A percentile compares a stretch with the other conserved stretches of the same genome.
These are phyloP conservation scores for Drosophila tropicalis DNA, from an alignment of 1,140 invertebrate genomes.

Conservation along the genomic window DNA sequence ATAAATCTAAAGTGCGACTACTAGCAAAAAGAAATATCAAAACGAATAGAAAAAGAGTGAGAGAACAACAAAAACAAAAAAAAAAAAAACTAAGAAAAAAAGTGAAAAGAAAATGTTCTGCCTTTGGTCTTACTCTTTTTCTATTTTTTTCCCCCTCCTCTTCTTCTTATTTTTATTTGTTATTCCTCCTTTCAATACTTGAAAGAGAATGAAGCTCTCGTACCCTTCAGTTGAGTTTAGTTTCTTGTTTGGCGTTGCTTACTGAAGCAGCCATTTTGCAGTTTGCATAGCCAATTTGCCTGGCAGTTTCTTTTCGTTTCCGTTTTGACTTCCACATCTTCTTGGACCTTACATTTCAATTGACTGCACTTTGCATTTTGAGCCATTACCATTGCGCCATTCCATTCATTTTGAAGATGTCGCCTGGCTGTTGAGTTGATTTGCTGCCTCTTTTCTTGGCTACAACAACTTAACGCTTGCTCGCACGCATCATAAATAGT, in stretches of 20 bases:
- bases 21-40: conserved; percentile 18
- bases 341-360: conserved; percentile 62
- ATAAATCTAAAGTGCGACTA: conserved; percentile 77
- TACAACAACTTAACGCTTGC: conserved; percentile 60
- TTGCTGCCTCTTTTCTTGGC: conserved; percentile 38
- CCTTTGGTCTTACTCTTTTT: conserved; percentile 17
- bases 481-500: conserved; percentile 56
- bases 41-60: background rate
- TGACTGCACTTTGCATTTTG: conserved; percentile 58
- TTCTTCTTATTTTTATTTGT: conserved; percentile 31
- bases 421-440: conserved; percentile 49
- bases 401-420: conserved; percentile 40
- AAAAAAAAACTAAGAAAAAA: background rate
- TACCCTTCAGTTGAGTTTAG: conserved; percentile 24
- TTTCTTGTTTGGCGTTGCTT: conserved; percentile 66
- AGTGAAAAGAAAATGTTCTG: conserved; percentile 27
- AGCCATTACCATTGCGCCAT: conserved; percentile 16
- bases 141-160: conserved; percentile 48
- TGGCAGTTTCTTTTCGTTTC: conserved; percentile 50
- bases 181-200: conserved; percentile 51
- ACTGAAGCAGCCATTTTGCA: conserved; percentile 71
- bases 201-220: conserved; percentile 12
- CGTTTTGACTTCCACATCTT: conserved; percentile 29
- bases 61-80: background rate
- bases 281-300: conserved; percentile 76